Evolutionary conservation across 37 sponge, comb jelly and placozoan species (phyloP), one percentile per base, ranked within the genome.

Genomic region (Bolinopsis microptera): DNA sequence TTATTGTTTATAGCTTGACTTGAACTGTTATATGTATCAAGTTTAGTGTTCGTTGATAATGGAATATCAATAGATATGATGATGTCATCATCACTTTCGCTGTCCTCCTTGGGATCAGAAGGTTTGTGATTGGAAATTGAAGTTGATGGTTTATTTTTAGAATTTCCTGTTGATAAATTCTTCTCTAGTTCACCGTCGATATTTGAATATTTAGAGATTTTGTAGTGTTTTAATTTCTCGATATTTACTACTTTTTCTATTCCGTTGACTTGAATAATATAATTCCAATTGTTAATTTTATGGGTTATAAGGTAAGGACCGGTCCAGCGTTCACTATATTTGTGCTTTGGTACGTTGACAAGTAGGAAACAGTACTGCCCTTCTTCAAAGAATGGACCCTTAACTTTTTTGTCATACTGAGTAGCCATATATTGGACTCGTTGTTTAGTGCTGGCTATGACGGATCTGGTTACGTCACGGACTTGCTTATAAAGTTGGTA

Each of bases 181-280:
- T n/a, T n/a, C n/a, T n/a, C n/a, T n/a, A n/a, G n/a, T n/a, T n/a
- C n/a, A n/a, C n/a, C n/a, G n/a, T n/a, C n/a, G n/a, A n/a, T n/a
- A 33, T 9, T 86, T 86, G 90, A 86, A 38, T 86, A 86, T 86
- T 86, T 86, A 41, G 38, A 39, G 18, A 38, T 25, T 48, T 86
- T 40, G 90, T 41, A 86, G 39, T 13, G 90, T 86, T 86, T 86
- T 48, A 86, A 9, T 26, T 86, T 86, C 18, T 35, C 23, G 39
- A 86, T 86, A 86, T 41, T 86, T 18, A 86, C 61, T 25, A 86
- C 26, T 40, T 86, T 86, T 36, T 41, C 18, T 16, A 9, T 38
- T 18, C 90, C 90, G 25, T 86, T 40, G 39, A 86, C 8, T 25
- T 38, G 28, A 40, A 86, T 86, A 40, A 86, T 41, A 23, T 86